Base-by-base conservation (phyloP, 1,140 invertebrate genomes). In the Bathynomus jamesi region DNA sequence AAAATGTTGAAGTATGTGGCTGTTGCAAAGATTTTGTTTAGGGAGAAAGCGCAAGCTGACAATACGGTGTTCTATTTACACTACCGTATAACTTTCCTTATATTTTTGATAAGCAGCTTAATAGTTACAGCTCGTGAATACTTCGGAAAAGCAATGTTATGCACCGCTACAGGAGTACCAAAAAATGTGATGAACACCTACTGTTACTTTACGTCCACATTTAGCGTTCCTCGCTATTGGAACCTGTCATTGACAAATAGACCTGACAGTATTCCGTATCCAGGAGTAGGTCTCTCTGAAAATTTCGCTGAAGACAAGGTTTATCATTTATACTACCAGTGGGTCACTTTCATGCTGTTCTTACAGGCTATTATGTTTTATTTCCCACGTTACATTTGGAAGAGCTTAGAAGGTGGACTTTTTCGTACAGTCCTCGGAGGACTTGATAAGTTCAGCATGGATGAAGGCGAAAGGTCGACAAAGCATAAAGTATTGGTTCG, bases 231-330 rank as follows among this genome's bases (percentile, higher is more conserved):
- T 0, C 67, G 61, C 30, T 61, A 76, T 65, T 76, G 70, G 61
- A 62, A 67, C 69, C 53, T 30, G 60, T 61, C 71, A 5, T 24
- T 73, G 7, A 68, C 67, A 29, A 40, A 40, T 40, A 1, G 40
- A 53, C 40, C 40, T 3, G 71, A 73, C 28, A 71, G 71, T 2
- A 76, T 80, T 21, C 67, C 80, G 0, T 78, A 81, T 65, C 80
- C 81, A 1, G 80, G 81, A 5, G 77, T 82, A 3, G 78, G 79
- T 11, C 21, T 28, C 24, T 74, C 76, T 66, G 82, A 82, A 65
- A 79, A 81, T 8, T 85, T 85, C 0, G 86, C 88, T 1, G 80
- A 80, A 46, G 89, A 92, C 71, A 89, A 87, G 2, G 74, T 79
- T 7, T 80, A 81, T 65, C 82, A 83, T 70, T 78, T 78, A 8